phyloP scores from a whole-genome alignment of 1,140 invertebrate species.

The Eupeodes corollae region DNA sequence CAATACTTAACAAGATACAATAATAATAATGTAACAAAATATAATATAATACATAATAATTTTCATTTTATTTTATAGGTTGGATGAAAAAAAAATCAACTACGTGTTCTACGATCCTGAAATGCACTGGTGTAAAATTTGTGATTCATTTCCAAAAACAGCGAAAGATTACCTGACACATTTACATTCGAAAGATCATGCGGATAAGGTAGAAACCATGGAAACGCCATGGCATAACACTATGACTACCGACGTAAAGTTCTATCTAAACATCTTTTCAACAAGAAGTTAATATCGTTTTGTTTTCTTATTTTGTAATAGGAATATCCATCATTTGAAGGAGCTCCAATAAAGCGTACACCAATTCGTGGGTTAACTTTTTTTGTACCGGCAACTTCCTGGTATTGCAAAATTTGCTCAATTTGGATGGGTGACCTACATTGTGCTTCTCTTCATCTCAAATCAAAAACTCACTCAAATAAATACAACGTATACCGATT shows the following conservation, averaged over 20 bases:
- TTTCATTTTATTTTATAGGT: constrained; percentile 1
- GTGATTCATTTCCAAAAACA: constrained; percentile 73
- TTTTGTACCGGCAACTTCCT: constrained; percentile 71
- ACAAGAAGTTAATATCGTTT: neutral
- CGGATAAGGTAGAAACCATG: constrained; percentile 51
- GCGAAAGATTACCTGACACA: constrained; percentile 75
- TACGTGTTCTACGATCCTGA: constrained; percentile 77
- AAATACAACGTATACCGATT: constrained; percentile 59
- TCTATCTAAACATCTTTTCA: neutral
- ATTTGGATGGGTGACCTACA: constrained; percentile 77
- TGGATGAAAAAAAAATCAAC: constrained; percentile 45
- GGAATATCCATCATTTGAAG: constrained; percentile 52
- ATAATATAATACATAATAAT: too few species aligned
- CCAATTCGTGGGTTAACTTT: constrained; percentile 77
- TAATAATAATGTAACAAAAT: too few species aligned
- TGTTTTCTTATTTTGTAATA: constrained; percentile 34
- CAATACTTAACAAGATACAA: too few species aligned
- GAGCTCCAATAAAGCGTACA: constrained; percentile 59
- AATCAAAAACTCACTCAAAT: constrained; percentile 61
- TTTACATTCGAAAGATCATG: constrained; percentile 65
- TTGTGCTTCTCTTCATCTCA: constrained; percentile 72
- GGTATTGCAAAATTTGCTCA: constrained; percentile 79
- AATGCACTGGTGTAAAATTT: constrained; percentile 76
- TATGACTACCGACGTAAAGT: constrained; percentile 36
- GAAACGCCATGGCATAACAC: constrained; percentile 67